These are phyloP conservation scores for Epizoanthus ramosus DNA, from an alignment of 92 coral and sea anemone species.

Conservation along the genomic window DNA sequence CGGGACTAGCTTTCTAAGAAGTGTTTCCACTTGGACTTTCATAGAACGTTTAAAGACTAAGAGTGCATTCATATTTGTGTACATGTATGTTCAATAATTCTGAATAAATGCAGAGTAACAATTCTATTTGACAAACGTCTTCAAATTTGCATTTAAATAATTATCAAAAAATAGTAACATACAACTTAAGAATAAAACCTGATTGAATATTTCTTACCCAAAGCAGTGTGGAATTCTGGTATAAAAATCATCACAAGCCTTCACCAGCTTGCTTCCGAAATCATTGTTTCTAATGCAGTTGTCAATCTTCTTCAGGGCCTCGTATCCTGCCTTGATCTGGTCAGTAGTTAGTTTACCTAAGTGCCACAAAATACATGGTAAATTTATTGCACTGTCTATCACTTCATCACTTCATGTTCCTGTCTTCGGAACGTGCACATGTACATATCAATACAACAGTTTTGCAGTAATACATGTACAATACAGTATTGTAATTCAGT, in stretches of 20 bases:
- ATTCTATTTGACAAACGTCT: not conserved
- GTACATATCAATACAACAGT: no score
- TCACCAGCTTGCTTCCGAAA: constrained; percentile 82
- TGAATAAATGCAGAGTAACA: no score
- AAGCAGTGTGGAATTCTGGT: constrained; percentile 98
- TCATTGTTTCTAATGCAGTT: constrained; percentile 76
- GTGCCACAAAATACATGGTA: not conserved
- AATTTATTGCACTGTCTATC: no score
- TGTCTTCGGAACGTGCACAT: not conserved
- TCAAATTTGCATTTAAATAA: not conserved
- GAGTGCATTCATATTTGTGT: no score
- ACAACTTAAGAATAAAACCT: not conserved
- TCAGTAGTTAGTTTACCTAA: constrained; percentile 93
- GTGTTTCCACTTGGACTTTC: no score
- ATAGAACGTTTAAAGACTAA: no score
- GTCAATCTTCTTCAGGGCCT: constrained; percentile 88
- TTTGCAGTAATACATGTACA: no score
- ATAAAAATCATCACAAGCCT: constrained; percentile 95
- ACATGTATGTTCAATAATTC: no score
- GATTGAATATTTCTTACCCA: constrained; percentile 63
- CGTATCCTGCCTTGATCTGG: constrained; percentile 94
- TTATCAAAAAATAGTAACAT: not conserved
- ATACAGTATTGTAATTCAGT: no score
- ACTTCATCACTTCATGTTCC: no score
- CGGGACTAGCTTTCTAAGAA: no score